These are phyloP conservation scores for Cataglyphis cursor DNA, from an alignment of 2,888 invertebrate species.

Conservation along the genomic window DNA sequence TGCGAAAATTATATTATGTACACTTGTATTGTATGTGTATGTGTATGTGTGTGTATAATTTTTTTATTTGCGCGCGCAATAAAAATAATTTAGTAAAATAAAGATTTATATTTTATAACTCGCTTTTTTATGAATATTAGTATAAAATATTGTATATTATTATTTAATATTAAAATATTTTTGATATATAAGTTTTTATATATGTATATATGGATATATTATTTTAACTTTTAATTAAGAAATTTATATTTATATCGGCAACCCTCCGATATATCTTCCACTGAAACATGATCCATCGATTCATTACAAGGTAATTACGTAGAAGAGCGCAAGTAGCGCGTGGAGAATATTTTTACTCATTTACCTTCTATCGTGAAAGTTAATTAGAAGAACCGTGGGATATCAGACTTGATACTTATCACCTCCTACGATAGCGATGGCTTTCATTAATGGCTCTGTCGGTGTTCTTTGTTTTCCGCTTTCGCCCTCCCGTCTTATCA, in stretches of 20 bases:
- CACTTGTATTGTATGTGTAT: no score
- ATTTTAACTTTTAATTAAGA: not conserved
- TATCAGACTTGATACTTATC: conserved; percentile 39
- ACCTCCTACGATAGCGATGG: not conserved
- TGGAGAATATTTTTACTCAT: conserved; percentile 26
- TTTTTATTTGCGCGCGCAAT: not conserved
- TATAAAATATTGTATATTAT: conserved; percentile 1
- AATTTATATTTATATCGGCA: not conserved
- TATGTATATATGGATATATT: not conserved
- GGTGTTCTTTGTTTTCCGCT: conserved; percentile 31
- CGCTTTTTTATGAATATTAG: not conserved
- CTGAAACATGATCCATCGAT: not conserved
- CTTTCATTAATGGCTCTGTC: conserved; percentile 39
- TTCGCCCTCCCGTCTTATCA: not conserved
- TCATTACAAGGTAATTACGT: conserved; percentile 29
- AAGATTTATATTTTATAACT: not conserved
- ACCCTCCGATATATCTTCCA: not conserved
- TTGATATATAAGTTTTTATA: not conserved
- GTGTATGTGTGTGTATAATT: no score
- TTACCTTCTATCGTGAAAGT: conserved; percentile 39
- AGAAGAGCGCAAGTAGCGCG: not conserved
- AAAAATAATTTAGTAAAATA: not conserved
- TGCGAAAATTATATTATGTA: no score
- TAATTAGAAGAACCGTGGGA: conserved; percentile 20
- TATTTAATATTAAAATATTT: conserved; percentile 8